Conservation (phyloP, 1,140 invertebrate species). For the Acyrthosiphon pisum region DNA sequence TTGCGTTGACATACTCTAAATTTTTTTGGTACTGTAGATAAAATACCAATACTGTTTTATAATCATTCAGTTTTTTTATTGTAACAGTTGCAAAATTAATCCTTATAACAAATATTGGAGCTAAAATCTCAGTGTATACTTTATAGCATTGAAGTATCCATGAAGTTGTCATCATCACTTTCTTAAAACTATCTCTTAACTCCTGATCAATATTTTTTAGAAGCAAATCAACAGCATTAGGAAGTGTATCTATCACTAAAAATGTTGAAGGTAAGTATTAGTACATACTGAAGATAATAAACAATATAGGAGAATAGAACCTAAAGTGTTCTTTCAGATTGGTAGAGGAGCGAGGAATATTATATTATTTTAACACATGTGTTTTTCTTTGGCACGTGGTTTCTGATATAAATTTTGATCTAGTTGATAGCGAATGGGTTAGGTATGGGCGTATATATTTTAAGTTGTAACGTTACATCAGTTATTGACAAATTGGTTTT, state of each 20-base stretch:
- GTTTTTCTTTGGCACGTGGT: too few relatives aligned
- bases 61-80: background rate
- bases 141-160: slow-evolving; percentile 23
- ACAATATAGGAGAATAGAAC: too few relatives aligned
- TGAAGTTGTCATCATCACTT: background rate
- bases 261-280: background rate
- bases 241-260: slow-evolving; percentile 46
- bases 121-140: background rate
- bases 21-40: background rate
- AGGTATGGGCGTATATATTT: too few relatives aligned
- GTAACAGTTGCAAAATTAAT: background rate
- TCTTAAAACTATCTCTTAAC: background rate
- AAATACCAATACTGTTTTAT: background rate
- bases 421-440: too few relatives aligned
- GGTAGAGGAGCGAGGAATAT: too few relatives aligned
- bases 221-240: background rate
- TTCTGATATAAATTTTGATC: too few relatives aligned
- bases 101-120: slow-evolving; percentile 8
- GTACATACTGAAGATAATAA: background rate
- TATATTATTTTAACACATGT: too few relatives aligned
- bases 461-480: too few relatives aligned
- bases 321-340: too few relatives aligned
- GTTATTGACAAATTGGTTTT: too few relatives aligned
- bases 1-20: slow-evolving; percentile 5
- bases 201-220: background rate